phyloP scores from a whole-genome alignment of 1,140 invertebrate genomes.

The Eurytemora carolleeae region DNA sequence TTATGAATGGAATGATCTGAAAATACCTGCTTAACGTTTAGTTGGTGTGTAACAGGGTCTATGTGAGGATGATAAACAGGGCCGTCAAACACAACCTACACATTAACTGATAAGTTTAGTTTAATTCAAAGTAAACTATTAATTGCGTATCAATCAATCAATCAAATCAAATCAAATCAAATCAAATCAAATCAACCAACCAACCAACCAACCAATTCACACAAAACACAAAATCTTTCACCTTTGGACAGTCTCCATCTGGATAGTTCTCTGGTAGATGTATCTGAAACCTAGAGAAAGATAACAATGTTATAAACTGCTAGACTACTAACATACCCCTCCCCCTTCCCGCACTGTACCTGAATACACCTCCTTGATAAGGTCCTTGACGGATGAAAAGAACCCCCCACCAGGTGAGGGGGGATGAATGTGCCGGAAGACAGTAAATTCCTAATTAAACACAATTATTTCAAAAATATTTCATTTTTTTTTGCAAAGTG shows the following conservation, averaged over 20 bases:
- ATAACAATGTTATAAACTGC: too few relatives aligned
- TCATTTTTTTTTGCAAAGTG: neutral
- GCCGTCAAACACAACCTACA: conserved; percentile 44
- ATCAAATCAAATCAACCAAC: too few relatives aligned
- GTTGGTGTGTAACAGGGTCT: conserved; percentile 46
- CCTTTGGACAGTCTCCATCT: conserved; percentile 50
- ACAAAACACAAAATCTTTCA: too few relatives aligned
- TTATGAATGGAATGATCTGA: too few relatives aligned
- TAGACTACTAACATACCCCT: too few relatives aligned
- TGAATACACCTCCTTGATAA: conserved; percentile 62
- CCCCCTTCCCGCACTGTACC: too few relatives aligned
- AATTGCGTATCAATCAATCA: too few relatives aligned
- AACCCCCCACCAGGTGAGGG: conserved; percentile 66
- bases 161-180: too few relatives aligned
- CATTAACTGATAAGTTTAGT: conserved; percentile 42
- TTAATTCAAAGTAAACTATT: conserved; percentile 7
- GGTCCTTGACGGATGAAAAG: conserved; percentile 66
- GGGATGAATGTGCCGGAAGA: neutral
- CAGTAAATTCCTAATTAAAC: neutral
- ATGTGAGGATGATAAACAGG: conserved; percentile 70
- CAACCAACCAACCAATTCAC: too few relatives aligned
- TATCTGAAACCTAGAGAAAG: conserved; percentile 57
- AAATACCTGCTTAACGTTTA: conserved; percentile 51
- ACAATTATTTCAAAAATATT: neutral
- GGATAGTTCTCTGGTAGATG: conserved; percentile 68